Percentiles rank a stretch among this genome's conserved stretches.
Conservation (phyloP, 2,797 vertebrate species). For the Scomberomorus guttatus region DNA sequence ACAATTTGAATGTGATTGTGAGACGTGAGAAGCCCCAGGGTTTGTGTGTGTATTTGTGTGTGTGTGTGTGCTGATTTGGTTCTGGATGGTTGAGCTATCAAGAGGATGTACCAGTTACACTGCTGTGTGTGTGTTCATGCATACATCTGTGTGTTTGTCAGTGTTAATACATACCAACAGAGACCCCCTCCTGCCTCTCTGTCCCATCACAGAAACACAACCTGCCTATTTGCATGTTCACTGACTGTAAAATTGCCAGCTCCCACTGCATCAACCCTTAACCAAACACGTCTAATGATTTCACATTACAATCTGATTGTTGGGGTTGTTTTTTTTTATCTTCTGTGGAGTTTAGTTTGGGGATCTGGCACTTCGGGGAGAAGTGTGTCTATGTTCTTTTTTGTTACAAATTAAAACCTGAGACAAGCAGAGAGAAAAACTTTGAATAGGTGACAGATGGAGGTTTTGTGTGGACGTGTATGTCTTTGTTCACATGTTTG, state of each 20-base stretch:
- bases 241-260: conserved; percentile 81
- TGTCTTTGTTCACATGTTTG: conserved; percentile 28
- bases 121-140: background rate
- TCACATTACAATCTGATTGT: conserved; percentile 61
- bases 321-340: background rate
- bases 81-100: conserved; percentile 49
- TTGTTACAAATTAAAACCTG: conserved; percentile 25
- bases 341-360: conserved; percentile 35
- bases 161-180: conserved; percentile 27
- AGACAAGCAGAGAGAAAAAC: background rate
- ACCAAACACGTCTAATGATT: conserved; percentile 80
- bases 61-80: conserved; percentile 12
- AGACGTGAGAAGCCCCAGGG: conserved; percentile 48
- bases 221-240: conserved; percentile 78
- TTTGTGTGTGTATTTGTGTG: conserved; percentile 26
- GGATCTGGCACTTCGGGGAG: conserved; percentile 9
- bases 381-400: background rate
- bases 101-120: conserved; percentile 29
- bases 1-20: conserved; percentile 67
- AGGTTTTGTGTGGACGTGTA: conserved; percentile 29
- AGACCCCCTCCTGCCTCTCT: conserved; percentile 10
- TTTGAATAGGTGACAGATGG: conserved; percentile 41
- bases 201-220: conserved; percentile 51
- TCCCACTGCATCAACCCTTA: conserved; percentile 79
- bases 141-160: background rate